Percentiles rank a stretch among this genome's conserved stretches.
Conservation (phyloP, 2,797 vertebrate species). For the Anableps anableps region DNA sequence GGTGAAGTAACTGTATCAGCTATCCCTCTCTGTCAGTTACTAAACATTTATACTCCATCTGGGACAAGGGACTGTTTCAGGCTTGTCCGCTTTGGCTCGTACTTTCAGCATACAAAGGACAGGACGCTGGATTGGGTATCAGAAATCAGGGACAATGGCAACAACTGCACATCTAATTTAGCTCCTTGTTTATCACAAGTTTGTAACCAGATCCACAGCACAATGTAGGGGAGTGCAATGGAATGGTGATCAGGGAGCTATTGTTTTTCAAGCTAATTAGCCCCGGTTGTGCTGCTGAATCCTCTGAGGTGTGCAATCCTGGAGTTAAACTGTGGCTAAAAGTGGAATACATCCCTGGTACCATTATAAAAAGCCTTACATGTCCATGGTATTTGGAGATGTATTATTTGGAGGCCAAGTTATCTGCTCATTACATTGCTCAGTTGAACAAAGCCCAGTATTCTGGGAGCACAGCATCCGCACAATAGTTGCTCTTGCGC, state of each 20-base stretch:
- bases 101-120: slow-evolving; percentile 63
- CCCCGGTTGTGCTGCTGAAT: slow-evolving; percentile 67
- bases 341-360: slow-evolving; percentile 72
- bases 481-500: slow-evolving; percentile 74
- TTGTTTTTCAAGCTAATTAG: slow-evolving; percentile 90
- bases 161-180: slow-evolving; percentile 88
- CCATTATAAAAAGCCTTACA: slow-evolving; percentile 82
- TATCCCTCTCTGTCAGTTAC: slow-evolving; percentile 76
- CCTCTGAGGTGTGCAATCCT: slow-evolving; percentile 68
- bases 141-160: slow-evolving; percentile 84
- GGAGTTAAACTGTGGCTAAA: slow-evolving; percentile 80
- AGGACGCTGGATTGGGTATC: slow-evolving; percentile 73
- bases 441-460: slow-evolving; percentile 54
- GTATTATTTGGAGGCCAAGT: slow-evolving; percentile 71
- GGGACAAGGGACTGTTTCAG: slow-evolving; percentile 73
- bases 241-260: slow-evolving; percentile 84
- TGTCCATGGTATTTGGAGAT: slow-evolving; percentile 82
- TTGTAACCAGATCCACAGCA: slow-evolving; percentile 80
- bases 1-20: slow-evolving; percentile 70
- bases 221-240: slow-evolving; percentile 82
- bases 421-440: slow-evolving; percentile 72
- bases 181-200: slow-evolving; percentile 84
- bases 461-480: slow-evolving; percentile 51
- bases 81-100: slow-evolving; percentile 60
- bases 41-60: slow-evolving; percentile 78